Base-by-base conservation (phyloP, 2,888 invertebrate genomes). In the Podabrus alpinus region DNA sequence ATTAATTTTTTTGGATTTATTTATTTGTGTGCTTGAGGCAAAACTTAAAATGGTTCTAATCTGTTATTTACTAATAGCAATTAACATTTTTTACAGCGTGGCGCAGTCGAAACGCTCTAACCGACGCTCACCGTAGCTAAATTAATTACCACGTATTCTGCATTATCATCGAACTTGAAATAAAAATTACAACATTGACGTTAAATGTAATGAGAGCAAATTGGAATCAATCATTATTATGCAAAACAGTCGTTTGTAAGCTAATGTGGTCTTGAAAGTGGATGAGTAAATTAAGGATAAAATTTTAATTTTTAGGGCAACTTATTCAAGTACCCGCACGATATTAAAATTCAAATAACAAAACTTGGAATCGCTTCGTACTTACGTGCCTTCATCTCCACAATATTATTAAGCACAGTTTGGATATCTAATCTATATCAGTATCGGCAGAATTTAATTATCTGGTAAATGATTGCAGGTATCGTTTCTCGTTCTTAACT, bases 401-500 rank as follows among this genome's bases (percentile, higher is more conserved):
- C 45, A 45, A 45, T 45, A 45, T 45, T 45, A 45, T 45, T 45
- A 45, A 45, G n/a, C n/a, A n/a, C 45, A 45, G 45, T 45, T 45
- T 45, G 45, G n/a, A 64, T 19, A 72, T 72, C 72, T 72, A 68
- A 72, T 72, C 72, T 72, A 72, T 68, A 72, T 73, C 69, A 59
- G 67, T 61, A 73, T 70, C 69, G 69, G 66, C 17, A 70, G 69
- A 69, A 66, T 73, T 73, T 73, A 73, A 69, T 73, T 64, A 60
- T 25, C 60, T 24, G 66, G 16, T 64, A 25, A 24, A 7, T 66
- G 66, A 73, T 73, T 73, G 69, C 62, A 70, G 73, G 73, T 70
- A 73, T 73, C 72, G 61, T 69, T 64, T 69, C 69, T 25, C 25
- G 59, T 69, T 16, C 29, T 66, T 19, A 59, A 68, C 16, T 72